Conservation (phyloP, 2,888 invertebrate genomes). For the Euclidia mi region DNA sequence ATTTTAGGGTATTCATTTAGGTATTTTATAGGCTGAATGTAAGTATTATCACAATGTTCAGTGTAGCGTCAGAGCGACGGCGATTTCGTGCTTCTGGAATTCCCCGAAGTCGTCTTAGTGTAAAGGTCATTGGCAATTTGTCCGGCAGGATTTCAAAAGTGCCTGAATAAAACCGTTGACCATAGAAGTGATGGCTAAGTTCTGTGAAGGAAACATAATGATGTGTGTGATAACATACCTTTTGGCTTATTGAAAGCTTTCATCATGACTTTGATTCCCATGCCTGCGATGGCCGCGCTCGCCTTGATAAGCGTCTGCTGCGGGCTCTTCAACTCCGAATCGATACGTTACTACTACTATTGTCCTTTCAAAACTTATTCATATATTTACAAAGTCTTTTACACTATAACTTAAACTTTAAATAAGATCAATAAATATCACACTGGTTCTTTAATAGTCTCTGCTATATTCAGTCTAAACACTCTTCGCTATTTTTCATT, state of each 20-base stretch:
- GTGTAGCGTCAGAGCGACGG: too few relatives aligned
- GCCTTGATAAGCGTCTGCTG: constrained; percentile 74
- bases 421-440: constrained; percentile 87
- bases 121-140: too few relatives aligned
- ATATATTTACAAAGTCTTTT: constrained; percentile 64
- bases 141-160: too few relatives aligned
- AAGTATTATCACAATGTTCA: too few relatives aligned
- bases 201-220: too few relatives aligned
- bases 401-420: constrained; percentile 68
- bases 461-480: constrained; percentile 77
- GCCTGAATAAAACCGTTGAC: too few relatives aligned
- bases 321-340: constrained; percentile 70
- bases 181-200: too few relatives aligned
- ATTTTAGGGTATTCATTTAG: too few relatives aligned
- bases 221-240: constrained; percentile 91
- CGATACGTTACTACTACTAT: constrained; percentile 46
- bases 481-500: constrained; percentile 90
- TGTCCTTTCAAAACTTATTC: constrained; percentile 59
- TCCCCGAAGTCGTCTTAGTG: too few relatives aligned
- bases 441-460: constrained; percentile 71
- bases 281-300: constrained; percentile 91
- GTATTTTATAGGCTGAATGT: too few relatives aligned
- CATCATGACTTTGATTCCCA: constrained; percentile 97
- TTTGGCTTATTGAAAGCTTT: constrained; percentile 96
- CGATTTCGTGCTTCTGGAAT: too few relatives aligned